Evolutionary conservation across 2,888 invertebrate genomes (phyloP), one percentile per base, ranked within the genome.

Genomic region (Tortrix viridana): DNA sequence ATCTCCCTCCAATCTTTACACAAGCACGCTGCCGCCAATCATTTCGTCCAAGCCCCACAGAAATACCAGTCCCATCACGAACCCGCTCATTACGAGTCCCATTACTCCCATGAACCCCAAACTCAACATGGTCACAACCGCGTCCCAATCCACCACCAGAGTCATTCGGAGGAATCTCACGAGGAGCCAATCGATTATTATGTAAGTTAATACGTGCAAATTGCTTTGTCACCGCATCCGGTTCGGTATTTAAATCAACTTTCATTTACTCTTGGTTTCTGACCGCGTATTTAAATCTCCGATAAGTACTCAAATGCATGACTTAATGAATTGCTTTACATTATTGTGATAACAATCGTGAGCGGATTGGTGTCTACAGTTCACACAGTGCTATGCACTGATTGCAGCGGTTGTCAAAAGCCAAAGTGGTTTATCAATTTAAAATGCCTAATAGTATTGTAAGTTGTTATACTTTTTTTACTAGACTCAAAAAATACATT

Each of bases 181-280:
- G 88, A 89, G 47, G 87, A 90, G 69, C 85, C 84, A 37, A 74
- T 92, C 16, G 91, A 92, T 76, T 92, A 89, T 88, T 91, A 90
- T 76, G 91, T 92, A 84, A 91, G 90, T 79, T 54, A 50, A 47
- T 65, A 50, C 67, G 67, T 66, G 62, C 69, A 69, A 70, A 71
- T 64, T 71, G 72, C 67, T 71, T 67, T 68, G 69, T 71, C 70
- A 72, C 72, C 76, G 77, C 69, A 68, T 76, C 76, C 80, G 79
- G 79, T 74, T 74, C 66, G 67, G 68, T 70, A 77, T 80, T 81
- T 77, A 82, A 75, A 66, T 65, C 70, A 73, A 83, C 89, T 89
- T 89, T 89, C 88, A 75, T 84, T 78, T 82, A 71, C 80, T 83
- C 79, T 80, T 83, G 84, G 82, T 82, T 54, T 68, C 70, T 73